A percentile compares a stretch with the other conserved stretches of the same genome.
Evolutionary conservation across 2,888 invertebrate species (phyloP).

Genomic region (Alloscopus bannaensis): DNA sequence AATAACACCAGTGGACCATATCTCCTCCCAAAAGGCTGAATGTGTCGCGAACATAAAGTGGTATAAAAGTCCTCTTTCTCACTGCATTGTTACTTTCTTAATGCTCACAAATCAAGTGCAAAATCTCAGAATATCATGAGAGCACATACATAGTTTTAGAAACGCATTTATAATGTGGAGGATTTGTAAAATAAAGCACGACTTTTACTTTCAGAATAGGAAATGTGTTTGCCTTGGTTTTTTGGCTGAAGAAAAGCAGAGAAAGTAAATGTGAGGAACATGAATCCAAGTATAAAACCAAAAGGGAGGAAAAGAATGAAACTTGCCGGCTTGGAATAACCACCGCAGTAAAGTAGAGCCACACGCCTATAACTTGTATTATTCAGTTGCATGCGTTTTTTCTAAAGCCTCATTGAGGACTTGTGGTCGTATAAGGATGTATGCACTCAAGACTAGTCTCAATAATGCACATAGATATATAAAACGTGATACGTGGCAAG

Average conservation of each 20-base stretch:
- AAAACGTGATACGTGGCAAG: slow-evolving; percentile 8
- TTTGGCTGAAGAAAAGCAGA: neutral
- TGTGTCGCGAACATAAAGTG: neutral
- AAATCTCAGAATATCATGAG: slow-evolving; percentile 21
- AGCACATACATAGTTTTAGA: slow-evolving; percentile 20
- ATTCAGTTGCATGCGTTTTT: neutral
- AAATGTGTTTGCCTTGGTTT: slow-evolving; percentile 29
- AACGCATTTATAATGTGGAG: slow-evolving; percentile 41
- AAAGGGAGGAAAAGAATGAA: slow-evolving; percentile 16
- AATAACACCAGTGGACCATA: too few species aligned
- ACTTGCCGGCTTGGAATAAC: slow-evolving; percentile 9
- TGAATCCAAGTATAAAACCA: neutral
- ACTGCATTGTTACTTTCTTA: slow-evolving; percentile 22
- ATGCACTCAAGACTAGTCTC: neutral
- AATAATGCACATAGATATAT: too few species aligned
- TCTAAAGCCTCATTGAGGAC: slow-evolving; percentile 3
- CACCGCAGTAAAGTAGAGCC: slow-evolving; percentile 14
- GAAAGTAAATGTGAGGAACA: slow-evolving; percentile 18
- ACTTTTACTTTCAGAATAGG: slow-evolving; percentile 20
- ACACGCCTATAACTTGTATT: too few species aligned
- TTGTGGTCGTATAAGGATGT: neutral
- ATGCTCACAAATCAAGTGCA: slow-evolving; percentile 41
- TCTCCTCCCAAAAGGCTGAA: too few species aligned
- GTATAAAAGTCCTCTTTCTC: neutral
- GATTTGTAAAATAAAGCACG: slow-evolving; percentile 28